Base-by-base conservation (phyloP, 2,888 invertebrate species). In the Leuctra nigra region DNA sequence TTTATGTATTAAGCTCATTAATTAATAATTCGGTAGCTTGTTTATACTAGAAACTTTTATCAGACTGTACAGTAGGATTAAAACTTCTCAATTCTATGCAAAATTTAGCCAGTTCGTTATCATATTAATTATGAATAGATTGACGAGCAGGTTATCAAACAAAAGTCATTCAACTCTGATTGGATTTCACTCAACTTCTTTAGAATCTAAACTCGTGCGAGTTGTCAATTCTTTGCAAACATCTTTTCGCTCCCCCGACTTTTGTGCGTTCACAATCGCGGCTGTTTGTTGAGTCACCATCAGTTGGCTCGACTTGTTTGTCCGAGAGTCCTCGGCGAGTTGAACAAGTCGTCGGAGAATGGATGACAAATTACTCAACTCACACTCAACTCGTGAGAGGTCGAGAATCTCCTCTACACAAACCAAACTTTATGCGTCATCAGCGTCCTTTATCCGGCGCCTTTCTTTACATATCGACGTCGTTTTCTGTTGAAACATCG, bases 331-430 rank as follows among this genome's bases (percentile, higher is more conserved):
- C 22, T 50, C 50, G n/a, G 44, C 20, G 14, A 11, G 41, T 50
- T 33, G 50, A 50, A 50, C 18, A 50, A 50, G 50, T 50, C 33
- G 35, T 35, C 50, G 33, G 50, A 50, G 50, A 50, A 50, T 29
- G 35, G 50, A 50, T 33, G 50, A 50, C 50, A 50, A 50, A 50
- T 50, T 50, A 50, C 50, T 50, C 18, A 50, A 50, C 33, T 50
- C 35, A 9, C 50, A 16, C 50, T 50, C 50, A 29, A 50, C 50
- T 50, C 50, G 9, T 33, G 16, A 23, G 47, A 47, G 24, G 47
- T 24, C 47, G 23, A 11, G n/a, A 6, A n/a, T 14, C 33, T 35
- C 35, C 50, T 50, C 35, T 35, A 22, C 50, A 50, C 33, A 33
- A 29, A 6, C 50, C 14, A 33, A 50, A 50, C 50, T 50, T 50